Evolutionary conservation across 2,797 vertebrate species (phyloP).

Genomic region (Muscicapa comitata): DNA sequence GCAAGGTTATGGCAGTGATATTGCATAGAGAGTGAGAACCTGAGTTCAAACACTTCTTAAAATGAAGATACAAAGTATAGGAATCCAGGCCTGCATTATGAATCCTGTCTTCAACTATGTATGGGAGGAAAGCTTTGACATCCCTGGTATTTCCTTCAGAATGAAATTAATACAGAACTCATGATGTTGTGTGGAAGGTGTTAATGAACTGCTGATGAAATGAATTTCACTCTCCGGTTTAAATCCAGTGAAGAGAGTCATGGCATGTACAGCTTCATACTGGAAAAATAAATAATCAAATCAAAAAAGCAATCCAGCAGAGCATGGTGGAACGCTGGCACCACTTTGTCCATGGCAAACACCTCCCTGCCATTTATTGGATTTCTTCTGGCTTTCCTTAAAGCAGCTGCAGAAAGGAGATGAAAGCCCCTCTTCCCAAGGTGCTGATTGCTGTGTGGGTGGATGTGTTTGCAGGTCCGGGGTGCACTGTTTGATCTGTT

Average conservation of each 20-base stretch:
- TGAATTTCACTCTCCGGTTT: background rate
- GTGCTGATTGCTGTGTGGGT: background rate
- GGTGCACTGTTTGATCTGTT: background rate
- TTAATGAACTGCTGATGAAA: background rate
- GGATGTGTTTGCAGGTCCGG: background rate
- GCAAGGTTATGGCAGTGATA: background rate
- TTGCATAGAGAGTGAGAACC: background rate
- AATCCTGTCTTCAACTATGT: background rate
- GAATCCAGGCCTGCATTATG: background rate
- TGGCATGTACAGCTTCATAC: background rate
- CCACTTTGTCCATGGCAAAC: background rate
- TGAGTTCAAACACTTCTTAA: background rate
- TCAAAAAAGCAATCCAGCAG: background rate
- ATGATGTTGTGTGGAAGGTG: accelerated
- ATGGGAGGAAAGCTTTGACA: background rate
- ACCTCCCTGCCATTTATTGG: background rate
- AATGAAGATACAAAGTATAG: background rate
- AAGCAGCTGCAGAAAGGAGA: background rate
- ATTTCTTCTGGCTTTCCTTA: background rate
- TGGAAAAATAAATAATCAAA: background rate
- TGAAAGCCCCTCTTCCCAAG: background rate
- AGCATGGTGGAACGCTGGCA: background rate
- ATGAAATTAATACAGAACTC: background rate
- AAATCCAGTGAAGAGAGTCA: background rate
- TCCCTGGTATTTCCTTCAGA: background rate